Evolutionary conservation across 1,140 invertebrate species (phyloP), one percentile per base, ranked within the genome.

Genomic region (Metopolophium dirhodum): DNA sequence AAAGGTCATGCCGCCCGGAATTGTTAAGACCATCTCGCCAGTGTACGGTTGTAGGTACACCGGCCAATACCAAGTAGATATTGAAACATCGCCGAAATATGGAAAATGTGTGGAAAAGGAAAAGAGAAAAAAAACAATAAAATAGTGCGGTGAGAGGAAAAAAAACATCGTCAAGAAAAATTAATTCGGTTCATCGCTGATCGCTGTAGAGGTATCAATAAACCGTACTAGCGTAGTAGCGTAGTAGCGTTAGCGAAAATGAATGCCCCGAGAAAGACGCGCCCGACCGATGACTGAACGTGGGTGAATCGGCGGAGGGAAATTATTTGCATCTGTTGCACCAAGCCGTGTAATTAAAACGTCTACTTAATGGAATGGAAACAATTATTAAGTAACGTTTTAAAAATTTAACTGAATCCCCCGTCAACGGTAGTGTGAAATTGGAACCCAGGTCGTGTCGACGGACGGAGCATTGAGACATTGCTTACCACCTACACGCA

Each of bases 241-340:
- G 37, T 37, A 37, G 37, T 37, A 37, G 37, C 37, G 90, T 47
- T 77, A 85, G 68, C 22, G n/a, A 92, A 92, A 35, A 77, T 35
- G 51, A 89, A 89, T 54, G 49, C 22, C 86, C 86, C 86, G 41
- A 87, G 14, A 87, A 87, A 22, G 86, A 88, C 47, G 30, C 47
- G 20, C 7, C 86, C n/a, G 47, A 86, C 37, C n/a, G 22, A 41
- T 41, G 37, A 86, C 83, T 26, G 83, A 41, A 30, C 45, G 87
- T 14, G 87, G 18, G 49, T n/a, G 87, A 45, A 30, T 45, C 45
- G 30, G 30, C 22, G 88, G 88, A 47, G 77, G 68, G 20, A 49
- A 83, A 47, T 92, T 92, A 92, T 92, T 92, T 92, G 91, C 91
- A 92, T 92, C 61, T 92, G 91, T 92, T 92, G 91, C 91, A 49